Percentiles rank a stretch among this genome's conserved stretches.
Conservation (phyloP, 2,113 vertebrate species). For the Notiomystis cincta region DNA sequence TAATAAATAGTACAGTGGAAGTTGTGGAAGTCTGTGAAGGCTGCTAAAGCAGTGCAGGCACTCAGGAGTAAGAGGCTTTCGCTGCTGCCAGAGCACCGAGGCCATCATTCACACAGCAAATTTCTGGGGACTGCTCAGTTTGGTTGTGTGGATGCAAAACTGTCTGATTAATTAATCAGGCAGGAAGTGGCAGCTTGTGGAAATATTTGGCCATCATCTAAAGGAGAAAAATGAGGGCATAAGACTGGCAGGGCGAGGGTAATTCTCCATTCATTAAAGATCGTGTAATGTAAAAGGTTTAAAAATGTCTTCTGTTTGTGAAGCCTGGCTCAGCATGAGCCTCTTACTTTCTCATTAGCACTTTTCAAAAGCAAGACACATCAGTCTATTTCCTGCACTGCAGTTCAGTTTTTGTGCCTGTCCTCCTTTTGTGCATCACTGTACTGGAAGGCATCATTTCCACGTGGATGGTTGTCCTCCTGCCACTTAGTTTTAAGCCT, state of each 20-base stretch:
- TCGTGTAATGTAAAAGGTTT: background rate
- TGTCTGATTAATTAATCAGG: background rate
- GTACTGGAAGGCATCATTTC: background rate
- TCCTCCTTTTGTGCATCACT: background rate
- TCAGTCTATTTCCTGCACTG: background rate
- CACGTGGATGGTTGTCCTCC: background rate
- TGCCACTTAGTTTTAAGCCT: background rate
- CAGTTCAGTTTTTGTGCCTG: background rate
- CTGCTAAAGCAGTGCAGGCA: background rate
- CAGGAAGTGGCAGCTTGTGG: background rate
- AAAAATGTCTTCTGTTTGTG: background rate
- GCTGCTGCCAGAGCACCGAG: background rate
- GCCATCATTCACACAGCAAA: background rate
- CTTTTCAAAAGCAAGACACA: background rate
- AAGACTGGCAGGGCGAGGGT: background rate
- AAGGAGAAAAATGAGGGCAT: background rate
- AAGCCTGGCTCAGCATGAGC: background rate
- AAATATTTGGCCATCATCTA: background rate
- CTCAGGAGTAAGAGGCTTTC: background rate
- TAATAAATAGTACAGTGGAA: background rate
- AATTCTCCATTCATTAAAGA: background rate
- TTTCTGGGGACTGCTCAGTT: background rate
- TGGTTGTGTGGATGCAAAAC: background rate
- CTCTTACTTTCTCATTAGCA: background rate
- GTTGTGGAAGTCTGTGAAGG: background rate